Base-by-base conservation (phyloP, 2,113 vertebrate genomes). In the Picathartes gymnocephalus region DNA sequence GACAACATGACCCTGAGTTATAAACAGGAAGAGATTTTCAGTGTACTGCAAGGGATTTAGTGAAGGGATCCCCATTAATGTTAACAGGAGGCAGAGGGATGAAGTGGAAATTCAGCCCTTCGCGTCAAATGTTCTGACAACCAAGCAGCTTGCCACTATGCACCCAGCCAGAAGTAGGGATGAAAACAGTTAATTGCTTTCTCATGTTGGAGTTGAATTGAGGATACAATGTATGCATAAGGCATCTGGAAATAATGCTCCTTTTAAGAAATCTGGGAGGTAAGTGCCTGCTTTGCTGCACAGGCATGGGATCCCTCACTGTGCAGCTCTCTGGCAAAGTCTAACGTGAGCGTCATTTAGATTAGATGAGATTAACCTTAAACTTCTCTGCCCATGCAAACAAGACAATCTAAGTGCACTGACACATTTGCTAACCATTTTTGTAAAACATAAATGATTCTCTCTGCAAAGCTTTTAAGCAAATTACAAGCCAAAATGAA, bases 21-120 rank as follows among this genome's bases (percentile, higher is more conserved):
- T 70, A 95, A 70, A 88, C 37, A 87, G 91, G 56, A 90, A 94
- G 78, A 94, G 81, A 95, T 94, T 95, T 96, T 79, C 70, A 71
- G 3, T 64, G 77, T 86, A n/a, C 77, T 90, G 68, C 40, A 77
- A 70, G 42, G 71, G 94, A 93, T 95, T 93, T 92, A 81, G 83
- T 60, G 61, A 81, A 80, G 47, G 82, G 84, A 94, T 95, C 86
- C 48, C 80, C 82, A 68, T 88, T 95, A 88, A 64, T 31, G 31
- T 30, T 68, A 77, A 50, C 48, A 85, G 73, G 60, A 93, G 47
- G 66, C 47, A 88, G 60, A 60, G 31, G 28, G 56, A 74, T 77
- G 70, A 77, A 57, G 51, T 58, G 54, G 42, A 94, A 92, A 82
- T 86, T 71, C 54, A 61, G 72, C 50, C 57, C 47, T 64, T 78